Base-by-base conservation (phyloP, 2,797 vertebrate species). In the Pseudomugil tenellus region DNA sequence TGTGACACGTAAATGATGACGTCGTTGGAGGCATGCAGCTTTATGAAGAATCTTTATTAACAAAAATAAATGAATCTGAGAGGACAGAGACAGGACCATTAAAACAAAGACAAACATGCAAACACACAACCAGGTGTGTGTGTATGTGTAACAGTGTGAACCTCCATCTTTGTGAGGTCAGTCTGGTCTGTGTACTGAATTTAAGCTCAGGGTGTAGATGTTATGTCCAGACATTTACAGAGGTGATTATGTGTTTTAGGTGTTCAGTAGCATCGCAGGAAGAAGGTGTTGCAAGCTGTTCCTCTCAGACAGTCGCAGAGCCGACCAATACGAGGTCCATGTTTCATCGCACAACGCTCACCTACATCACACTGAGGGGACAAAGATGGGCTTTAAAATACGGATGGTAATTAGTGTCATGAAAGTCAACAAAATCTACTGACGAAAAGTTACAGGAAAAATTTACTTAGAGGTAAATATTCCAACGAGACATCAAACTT, bases 261-360 rank as follows among this genome's bases (percentile, higher is more conserved):
- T 19, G 58, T 55, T 94, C 82, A 95, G 90, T 95, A 95, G 88
- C 95, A 95, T 78, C 95, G 92, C 83, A 95, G 87, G 85, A 95
- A 94, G 90, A 95, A 95, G 58, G 92, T 92, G 84, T 95, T 95
- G 81, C 95, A 95, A 17, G 94, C 93, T 0, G 94, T 92, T 66
- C 95, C 95, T 76, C 94, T 86, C 80, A 95, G 92, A 57, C 95
- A 95, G 84, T 95, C 94, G 21, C 95, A 95, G 61, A 95, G 90
- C 6, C 94, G 90, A 2, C 95, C 95, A 11, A 95, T 95, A n/a
- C 95, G 92, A 16, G 94, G 94, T 1, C 94, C 95, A 0, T 95
- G 93, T 65, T 95, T 95, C 91, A 95, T 88, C 0, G 95, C 95
- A 72, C 95, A 95, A 0, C 95, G 90, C 64, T 95, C 94, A 0